Base-by-base conservation (phyloP, 2,888 invertebrate genomes). In the Sisyra nigra region DNA sequence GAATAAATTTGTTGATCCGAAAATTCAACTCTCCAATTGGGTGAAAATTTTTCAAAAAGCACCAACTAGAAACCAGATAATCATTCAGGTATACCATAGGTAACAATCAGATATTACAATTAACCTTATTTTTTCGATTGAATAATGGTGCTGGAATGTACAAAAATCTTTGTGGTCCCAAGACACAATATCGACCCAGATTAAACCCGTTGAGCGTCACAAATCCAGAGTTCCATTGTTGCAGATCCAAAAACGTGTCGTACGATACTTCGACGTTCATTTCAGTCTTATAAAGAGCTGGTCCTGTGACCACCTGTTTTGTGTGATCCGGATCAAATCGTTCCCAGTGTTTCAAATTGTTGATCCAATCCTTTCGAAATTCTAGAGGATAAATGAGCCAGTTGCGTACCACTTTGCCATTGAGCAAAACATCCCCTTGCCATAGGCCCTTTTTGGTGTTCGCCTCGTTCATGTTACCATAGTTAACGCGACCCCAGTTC, bases 161-260 rank as follows among this genome's bases (percentile, higher is more conserved):
- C 1, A 91, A 63, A 0, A 85, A 85, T 46, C 80, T 68, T 59
- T 87, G 84, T 0, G 92, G 92, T 0, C 92, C 91, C 1, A 68
- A 55, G 0, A 80, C 76, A 78, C 86, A 86, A 60, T 91, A 89
- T 36, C 92, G 70, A 0, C 92, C 92, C 15, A 93, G 66, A 57
- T 89, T 87, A 54, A 83, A 74, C 0, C 83, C 85, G 57, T 93
- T 93, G 1, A 93, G 63, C 59, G 85, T 83, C 1, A 83, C 76
- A 46, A 82, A 71, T 2, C 92, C 92, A 68, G 89, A 91, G 42
- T 73, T 76, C 92, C 92, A 93, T n/a, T 74, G 75, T 36, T 69
- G 66, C 51, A 84, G 75, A 54, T 84, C 76, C 8, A 91, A 55
- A 55, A 76, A 91, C 1, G 87, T 88, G 55, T 91, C 89, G 0